Percentiles rank a stretch among this genome's conserved stretches.
Conservation (phyloP, 2,113 vertebrate species). For the Ptyas mucosa region DNA sequence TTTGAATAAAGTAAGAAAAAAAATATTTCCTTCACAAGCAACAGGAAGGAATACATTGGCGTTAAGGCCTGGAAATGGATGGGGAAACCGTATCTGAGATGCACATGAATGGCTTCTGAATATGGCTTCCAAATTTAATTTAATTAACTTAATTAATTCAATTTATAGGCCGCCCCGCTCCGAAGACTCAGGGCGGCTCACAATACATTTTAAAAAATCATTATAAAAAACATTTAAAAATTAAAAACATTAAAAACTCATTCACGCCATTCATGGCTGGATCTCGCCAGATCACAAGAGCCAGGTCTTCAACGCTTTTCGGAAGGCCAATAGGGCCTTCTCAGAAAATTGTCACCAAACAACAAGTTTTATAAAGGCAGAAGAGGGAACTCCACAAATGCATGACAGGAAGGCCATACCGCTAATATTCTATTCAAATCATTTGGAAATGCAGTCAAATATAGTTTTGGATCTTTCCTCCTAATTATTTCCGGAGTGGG, state of each 20-base stretch:
- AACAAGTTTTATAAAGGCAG: background rate
- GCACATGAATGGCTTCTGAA: background rate
- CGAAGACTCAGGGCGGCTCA: too few species aligned
- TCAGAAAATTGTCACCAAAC: background rate
- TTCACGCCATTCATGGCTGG: too few species aligned
- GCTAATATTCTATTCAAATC: background rate
- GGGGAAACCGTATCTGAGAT: background rate
- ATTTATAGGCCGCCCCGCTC: too few species aligned
- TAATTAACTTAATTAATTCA: too few species aligned
- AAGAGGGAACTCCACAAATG: background rate
- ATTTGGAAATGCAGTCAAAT: background rate
- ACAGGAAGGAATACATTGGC: background rate
- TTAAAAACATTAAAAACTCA: too few species aligned
- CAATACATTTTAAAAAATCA: too few species aligned
- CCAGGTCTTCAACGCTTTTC: too few species aligned
- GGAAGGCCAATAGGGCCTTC: too few species aligned
- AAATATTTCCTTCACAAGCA: background rate
- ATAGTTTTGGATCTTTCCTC: background rate
- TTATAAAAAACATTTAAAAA: too few species aligned
- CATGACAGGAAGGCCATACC: background rate
- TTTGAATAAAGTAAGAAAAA: background rate
- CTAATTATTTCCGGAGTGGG: background rate
- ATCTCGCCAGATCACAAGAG: too few species aligned
- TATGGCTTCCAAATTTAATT: too few species aligned
- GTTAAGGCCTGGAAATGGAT: background rate